These are phyloP conservation scores for Solenodon paradoxus DNA, from an alignment of 2,113 vertebrate species.

Conservation along the genomic window DNA sequence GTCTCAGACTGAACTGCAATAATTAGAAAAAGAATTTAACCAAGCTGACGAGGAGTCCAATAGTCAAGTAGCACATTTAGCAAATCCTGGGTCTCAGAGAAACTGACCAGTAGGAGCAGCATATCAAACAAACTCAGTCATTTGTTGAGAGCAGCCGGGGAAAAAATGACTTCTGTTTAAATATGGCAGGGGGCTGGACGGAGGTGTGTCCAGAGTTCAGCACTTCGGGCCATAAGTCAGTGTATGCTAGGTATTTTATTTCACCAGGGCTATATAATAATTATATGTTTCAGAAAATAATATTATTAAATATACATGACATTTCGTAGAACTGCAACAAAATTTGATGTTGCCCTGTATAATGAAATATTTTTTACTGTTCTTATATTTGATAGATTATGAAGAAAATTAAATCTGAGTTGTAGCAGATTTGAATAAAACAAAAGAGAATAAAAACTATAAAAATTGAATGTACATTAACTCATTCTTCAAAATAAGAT, in stretches of 20 bases:
- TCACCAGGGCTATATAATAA: neutral
- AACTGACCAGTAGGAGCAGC: neutral
- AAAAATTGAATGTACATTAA: neutral
- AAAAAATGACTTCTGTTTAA: neutral
- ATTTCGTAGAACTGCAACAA: neutral
- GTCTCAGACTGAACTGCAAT: neutral
- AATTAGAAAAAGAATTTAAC: neutral
- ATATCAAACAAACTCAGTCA: neutral
- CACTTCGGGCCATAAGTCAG: neutral
- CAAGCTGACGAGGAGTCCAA: neutral
- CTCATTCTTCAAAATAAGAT: neutral
- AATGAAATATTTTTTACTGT: neutral
- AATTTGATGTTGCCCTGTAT: neutral
- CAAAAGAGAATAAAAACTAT: neutral
- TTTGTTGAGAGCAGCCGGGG: neutral
- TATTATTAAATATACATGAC: neutral
- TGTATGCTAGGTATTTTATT: neutral
- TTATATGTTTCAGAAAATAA: neutral
- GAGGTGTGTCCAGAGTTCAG: neutral
- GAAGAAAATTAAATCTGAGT: neutral
- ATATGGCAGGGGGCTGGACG: neutral
- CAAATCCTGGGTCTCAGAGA: neutral
- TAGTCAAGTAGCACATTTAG: neutral
- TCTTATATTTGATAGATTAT: neutral
- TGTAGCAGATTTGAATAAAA: neutral